Conservation (phyloP, 2,888 invertebrate species). For the Caenorhabditis sinica region DNA sequence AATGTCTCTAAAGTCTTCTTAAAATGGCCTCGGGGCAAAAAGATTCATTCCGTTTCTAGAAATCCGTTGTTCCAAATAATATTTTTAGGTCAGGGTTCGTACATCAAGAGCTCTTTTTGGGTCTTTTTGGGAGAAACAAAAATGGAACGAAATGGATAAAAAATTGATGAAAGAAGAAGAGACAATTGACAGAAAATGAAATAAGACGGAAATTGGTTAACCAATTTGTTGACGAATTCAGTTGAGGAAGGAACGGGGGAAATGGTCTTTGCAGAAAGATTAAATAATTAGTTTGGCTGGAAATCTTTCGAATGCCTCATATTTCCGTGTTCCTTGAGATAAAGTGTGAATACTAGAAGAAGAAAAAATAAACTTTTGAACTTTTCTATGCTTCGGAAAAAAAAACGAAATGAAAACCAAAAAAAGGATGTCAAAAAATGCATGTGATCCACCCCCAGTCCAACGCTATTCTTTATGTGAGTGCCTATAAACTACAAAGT, state of each 20-base stretch:
- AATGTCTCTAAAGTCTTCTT: slow-evolving; percentile 9
- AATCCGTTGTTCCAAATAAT: slow-evolving; percentile 12
- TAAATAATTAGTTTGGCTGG: not conserved
- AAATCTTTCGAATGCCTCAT: not conserved
- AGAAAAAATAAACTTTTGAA: not conserved
- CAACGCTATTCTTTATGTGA: slow-evolving; percentile 11
- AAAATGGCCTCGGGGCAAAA: slow-evolving; percentile 11
- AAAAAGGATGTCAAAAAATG: slow-evolving; percentile 22
- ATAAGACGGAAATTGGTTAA: not conserved
- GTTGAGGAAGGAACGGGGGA: not conserved
- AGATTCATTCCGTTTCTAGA: not conserved
- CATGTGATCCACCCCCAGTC: slow-evolving; percentile 6
- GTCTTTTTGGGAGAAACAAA: slow-evolving; percentile 5
- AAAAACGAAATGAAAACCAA: slow-evolving; percentile 5
- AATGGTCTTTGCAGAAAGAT: not conserved
- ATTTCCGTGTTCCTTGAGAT: too few relatives aligned
- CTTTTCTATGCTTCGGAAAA: not conserved
- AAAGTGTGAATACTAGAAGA: not conserved
- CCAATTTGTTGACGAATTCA: slow-evolving; percentile 20
- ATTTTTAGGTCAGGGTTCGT: slow-evolving; percentile 25
- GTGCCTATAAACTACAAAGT: slow-evolving; percentile 16
- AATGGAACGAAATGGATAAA: slow-evolving; percentile 15
- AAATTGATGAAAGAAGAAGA: slow-evolving; percentile 17
- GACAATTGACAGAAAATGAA: not conserved
- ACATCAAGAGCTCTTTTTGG: not conserved